Conservation (phyloP, 2,113 vertebrate species). For the Anser cygnoides region DNA sequence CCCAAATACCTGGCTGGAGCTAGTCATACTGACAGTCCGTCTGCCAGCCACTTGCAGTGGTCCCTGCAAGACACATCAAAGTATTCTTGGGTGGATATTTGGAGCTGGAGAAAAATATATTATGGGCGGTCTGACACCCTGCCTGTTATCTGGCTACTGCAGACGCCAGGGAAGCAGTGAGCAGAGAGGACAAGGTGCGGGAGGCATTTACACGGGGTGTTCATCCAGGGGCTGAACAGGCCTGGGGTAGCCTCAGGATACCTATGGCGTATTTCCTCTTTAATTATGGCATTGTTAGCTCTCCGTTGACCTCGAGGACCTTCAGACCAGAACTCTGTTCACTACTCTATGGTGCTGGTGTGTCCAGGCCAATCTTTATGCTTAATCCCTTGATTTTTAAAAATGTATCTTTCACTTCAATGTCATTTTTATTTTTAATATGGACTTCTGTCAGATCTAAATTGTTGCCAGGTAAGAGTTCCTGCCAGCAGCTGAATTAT, state of each 20-base stretch:
- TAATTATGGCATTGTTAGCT: not conserved
- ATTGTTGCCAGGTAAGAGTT: not conserved
- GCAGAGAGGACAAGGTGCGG: not conserved
- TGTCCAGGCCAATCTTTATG: not conserved
- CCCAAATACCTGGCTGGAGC: not conserved
- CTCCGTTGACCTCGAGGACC: not conserved
- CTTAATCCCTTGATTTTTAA: not conserved
- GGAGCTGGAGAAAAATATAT: not conserved
- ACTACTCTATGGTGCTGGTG: not conserved
- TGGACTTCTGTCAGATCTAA: not conserved
- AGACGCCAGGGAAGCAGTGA: not conserved
- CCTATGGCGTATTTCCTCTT: not conserved
- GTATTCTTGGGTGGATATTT: accelerated
- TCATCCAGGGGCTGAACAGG: not conserved
- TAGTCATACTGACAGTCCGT: not conserved
- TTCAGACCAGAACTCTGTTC: not conserved
- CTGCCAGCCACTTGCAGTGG: not conserved
- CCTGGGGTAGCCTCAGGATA: too few relatives aligned
- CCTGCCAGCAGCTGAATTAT: not conserved
- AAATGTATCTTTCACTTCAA: not conserved
- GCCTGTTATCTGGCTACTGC: not conserved
- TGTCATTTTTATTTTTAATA: not conserved
- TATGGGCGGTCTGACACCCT: not conserved
- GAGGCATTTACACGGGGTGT: not conserved
- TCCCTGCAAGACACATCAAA: accelerated